Evolutionary conservation across 2,797 vertebrate genomes (phyloP).

Genomic region (Enteromius anoplus): DNA sequence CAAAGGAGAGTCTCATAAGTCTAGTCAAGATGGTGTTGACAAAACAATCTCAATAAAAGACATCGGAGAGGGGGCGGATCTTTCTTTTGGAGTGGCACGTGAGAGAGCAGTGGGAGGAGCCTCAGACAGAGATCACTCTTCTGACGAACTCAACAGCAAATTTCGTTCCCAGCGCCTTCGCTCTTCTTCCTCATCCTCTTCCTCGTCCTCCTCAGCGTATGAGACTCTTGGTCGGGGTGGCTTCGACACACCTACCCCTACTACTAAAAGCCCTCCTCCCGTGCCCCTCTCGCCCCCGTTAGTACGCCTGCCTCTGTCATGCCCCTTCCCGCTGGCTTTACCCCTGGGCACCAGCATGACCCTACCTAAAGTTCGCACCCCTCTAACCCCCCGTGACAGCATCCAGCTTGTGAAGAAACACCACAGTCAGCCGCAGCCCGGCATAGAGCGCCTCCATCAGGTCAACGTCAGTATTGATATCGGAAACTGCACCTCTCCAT

Average conservation of each 20-base stretch:
- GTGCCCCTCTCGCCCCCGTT: constrained; percentile 28
- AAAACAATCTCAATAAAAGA: constrained; percentile 12
- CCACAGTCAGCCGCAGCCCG: constrained; percentile 89
- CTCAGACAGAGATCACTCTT: constrained; percentile 72
- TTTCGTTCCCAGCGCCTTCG: constrained; percentile 76
- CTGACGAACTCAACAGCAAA: constrained; percentile 79
- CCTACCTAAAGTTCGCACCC: constrained; percentile 85
- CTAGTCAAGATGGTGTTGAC: constrained; percentile 39
- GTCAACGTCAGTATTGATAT: constrained; percentile 78
- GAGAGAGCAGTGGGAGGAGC: constrained; percentile 57
- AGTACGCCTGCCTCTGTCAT: constrained; percentile 22
- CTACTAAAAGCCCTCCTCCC: constrained; percentile 66
- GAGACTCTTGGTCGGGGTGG: constrained; percentile 65
- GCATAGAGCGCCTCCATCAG: constrained; percentile 73
- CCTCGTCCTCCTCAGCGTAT: constrained; percentile 78
- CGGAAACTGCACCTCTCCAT: constrained; percentile 69
- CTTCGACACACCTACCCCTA: constrained; percentile 60
- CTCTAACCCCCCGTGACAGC: constrained; percentile 83
- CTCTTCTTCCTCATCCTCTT: constrained; percentile 80
- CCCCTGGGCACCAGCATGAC: constrained; percentile 86
- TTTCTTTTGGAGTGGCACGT: constrained; percentile 26
- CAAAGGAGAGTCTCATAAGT: constrained; percentile 49
- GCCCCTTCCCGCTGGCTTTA: constrained; percentile 54
- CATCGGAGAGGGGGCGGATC: constrained; percentile 31
- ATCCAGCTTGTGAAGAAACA: constrained; percentile 90